Evolutionary conservation across 1,140 invertebrate genomes (phyloP), one percentile per base, ranked within the genome.

Genomic region (Hypsibius dujardini): DNA sequence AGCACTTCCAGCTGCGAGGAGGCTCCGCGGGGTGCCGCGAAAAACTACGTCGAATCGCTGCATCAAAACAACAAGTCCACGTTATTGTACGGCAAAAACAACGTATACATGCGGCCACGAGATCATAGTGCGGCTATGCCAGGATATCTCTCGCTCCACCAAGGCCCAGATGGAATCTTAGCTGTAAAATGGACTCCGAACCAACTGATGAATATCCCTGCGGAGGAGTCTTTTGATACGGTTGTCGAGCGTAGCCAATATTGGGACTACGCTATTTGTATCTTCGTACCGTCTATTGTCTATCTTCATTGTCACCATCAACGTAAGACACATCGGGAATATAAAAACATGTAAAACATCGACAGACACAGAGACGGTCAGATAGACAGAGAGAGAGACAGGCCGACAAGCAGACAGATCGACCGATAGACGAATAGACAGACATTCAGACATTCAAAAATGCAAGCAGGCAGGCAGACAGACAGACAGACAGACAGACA

Each of bases 71-170:
- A 86, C 59, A 85, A 88, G 75, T 88, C 88, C 0, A 89, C 89
- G 0, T 81, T 95, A n/a, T 82, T 96, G 1, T 96, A 94, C 79
- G 92, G 92, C n/a, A 96, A 96, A 81, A 96, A 96, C 79, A 95
- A 95, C 79, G 92, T 95, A 1, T 79, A 87, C 46, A 89, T 95
- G 1, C 85, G 90, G 76, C 88, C 90, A 40, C 59, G 12, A n/a
- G 70, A 74, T 40, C 46, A 3, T 74, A 83, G 86, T 69, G 82
- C 80, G 2, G 87, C 87, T 1, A 87, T 94, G 83, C 86, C 89
- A 0, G 92, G 92, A 1, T 96, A 96, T 79, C 81, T 96, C 71
- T 93, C 90, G 69, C 81, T 96, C 1, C 92, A 95, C 80, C 71
- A 90, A 89, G 80, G 90, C 86, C 0, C 88, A 87, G 3, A 77